phyloP scores from a whole-genome alignment of 2,113 vertebrate species.

The Perca schrenkii region DNA sequence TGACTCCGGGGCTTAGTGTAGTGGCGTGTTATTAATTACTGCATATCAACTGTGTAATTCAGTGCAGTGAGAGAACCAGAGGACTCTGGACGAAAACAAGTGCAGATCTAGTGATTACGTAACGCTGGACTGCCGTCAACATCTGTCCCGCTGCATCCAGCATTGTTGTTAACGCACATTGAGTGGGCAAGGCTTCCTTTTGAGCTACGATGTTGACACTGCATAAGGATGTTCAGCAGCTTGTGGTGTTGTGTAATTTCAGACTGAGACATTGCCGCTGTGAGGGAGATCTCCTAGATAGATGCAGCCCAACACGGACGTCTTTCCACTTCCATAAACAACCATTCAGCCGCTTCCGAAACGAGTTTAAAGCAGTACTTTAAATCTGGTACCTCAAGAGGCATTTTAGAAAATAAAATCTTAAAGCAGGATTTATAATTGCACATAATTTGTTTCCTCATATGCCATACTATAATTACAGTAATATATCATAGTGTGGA shows the following conservation, averaged over 20 bases:
- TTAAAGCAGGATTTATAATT: slow-evolving; percentile 7
- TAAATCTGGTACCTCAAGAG: background rate
- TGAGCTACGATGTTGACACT: slow-evolving; percentile 23
- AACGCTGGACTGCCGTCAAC: slow-evolving; percentile 46
- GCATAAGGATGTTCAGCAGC: slow-evolving; percentile 51
- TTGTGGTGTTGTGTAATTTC: slow-evolving; percentile 64
- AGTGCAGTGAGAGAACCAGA: slow-evolving; percentile 28
- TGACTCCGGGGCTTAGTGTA: slow-evolving; percentile 39
- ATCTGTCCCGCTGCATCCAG: slow-evolving; percentile 23
- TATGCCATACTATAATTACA: background rate
- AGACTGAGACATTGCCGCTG: slow-evolving; percentile 23
- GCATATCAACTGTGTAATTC: slow-evolving; percentile 34
- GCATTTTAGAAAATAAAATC: background rate
- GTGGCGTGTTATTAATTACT: slow-evolving; percentile 58
- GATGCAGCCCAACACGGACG: background rate
- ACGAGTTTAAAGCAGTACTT: background rate
- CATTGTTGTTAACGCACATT: slow-evolving; percentile 45
- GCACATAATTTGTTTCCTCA: background rate
- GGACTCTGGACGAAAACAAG: slow-evolving; percentile 24
- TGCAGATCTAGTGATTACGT: slow-evolving; percentile 56
- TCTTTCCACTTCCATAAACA: background rate
- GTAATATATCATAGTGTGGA: background rate
- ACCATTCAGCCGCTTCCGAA: background rate
- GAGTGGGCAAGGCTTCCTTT: slow-evolving; percentile 53
- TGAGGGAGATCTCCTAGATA: background rate